These are phyloP conservation scores for Brachyrhaphis roseni DNA, from an alignment of 2,797 vertebrate species.

Conservation along the genomic window DNA sequence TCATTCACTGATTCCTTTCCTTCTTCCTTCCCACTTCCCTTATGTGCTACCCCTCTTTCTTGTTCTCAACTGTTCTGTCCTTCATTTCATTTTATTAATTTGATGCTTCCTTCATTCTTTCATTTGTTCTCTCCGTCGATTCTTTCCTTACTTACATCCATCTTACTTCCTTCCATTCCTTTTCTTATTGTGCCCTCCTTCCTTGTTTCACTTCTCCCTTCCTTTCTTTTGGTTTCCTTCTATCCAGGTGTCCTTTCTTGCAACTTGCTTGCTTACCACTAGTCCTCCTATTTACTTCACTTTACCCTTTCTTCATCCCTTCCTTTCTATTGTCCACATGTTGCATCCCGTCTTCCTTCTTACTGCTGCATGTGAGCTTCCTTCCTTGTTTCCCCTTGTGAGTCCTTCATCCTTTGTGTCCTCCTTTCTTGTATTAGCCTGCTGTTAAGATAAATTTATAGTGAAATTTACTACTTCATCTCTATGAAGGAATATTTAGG, in stretches of 20 bases:
- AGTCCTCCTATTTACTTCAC: neutral
- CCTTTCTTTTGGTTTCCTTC: neutral
- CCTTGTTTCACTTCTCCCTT: neutral
- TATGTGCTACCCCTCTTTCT: neutral
- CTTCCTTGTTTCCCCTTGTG: neutral
- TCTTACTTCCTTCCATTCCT: neutral
- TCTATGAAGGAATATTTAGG: neutral
- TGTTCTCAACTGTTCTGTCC: neutral
- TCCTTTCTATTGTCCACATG: neutral
- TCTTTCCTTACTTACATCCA: neutral
- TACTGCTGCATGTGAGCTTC: neutral
- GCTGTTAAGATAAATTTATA: neutral
- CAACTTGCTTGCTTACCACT: neutral
- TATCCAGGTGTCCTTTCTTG: neutral
- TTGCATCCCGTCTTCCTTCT: neutral
- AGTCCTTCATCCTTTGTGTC: neutral
- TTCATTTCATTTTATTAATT: neutral
- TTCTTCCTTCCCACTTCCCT: neutral
- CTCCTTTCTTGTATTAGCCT: neutral
- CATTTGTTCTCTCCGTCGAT: neutral
- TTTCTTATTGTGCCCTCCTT: neutral
- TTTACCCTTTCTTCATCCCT: neutral
- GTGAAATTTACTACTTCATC: too few relatives aligned
- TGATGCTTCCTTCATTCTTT: neutral
- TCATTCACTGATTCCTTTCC: neutral